These are phyloP conservation scores for Potamarius usumacintae DNA, from an alignment of 2,113 vertebrate species.

Conservation along the genomic window DNA sequence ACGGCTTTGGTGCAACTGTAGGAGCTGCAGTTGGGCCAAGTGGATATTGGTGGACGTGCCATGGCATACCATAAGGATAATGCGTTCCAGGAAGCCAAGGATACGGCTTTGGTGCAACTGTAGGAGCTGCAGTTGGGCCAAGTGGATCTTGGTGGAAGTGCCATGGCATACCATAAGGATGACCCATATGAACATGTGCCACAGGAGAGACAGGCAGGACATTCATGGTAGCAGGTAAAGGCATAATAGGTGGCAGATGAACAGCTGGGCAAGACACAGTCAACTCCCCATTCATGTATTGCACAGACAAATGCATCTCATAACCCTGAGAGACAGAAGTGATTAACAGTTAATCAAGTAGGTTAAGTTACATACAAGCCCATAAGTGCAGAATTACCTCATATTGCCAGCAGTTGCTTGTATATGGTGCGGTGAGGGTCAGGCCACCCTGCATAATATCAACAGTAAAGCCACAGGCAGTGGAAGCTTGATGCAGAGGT, in stretches of 20 bases:
- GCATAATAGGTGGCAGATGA: neutral
- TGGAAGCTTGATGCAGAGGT: neutral
- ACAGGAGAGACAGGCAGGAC: neutral
- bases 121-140: neutral
- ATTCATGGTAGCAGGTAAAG: too few species aligned
- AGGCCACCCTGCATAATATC: neutral
- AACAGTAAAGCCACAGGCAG: conserved; percentile 46
- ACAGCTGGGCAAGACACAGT: neutral
- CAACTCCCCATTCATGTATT: conserved; percentile 16
- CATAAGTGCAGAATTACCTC: neutral
- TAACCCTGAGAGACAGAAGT: neutral
- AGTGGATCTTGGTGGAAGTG: neutral
- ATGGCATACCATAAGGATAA: neutral
- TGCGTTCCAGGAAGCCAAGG: neutral
- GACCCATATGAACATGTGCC: neutral
- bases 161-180: neutral
- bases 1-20: neutral
- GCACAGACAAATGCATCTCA: neutral
- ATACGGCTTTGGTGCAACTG: neutral
- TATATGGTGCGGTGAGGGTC: conserved; percentile 48
- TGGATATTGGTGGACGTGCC: too few species aligned
- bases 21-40: neutral
- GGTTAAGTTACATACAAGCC: neutral
- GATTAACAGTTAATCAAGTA: neutral
- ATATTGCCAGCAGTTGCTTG: conserved; percentile 31